Percentiles rank a stretch among this genome's conserved stretches.
These are phyloP conservation scores for Pyrgus malvae DNA, from an alignment of 2,888 invertebrate genomes.

Conservation along the genomic window DNA sequence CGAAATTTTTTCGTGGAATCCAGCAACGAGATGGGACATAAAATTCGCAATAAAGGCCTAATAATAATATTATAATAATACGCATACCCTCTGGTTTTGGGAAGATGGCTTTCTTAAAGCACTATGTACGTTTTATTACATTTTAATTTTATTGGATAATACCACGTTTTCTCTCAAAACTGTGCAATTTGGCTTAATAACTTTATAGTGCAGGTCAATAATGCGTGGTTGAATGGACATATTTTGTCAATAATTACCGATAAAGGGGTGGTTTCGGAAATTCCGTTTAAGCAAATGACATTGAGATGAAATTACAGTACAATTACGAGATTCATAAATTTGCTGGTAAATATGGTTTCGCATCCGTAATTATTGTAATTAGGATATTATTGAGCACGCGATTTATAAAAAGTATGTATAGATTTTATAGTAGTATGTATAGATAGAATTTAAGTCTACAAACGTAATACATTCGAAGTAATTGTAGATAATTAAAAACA, in stretches of 20 bases:
- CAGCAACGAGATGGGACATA: constrained; percentile 58
- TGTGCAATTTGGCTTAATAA: constrained; percentile 52
- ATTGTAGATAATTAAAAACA: no score
- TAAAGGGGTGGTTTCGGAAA: constrained; percentile 4
- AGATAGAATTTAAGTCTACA: no score
- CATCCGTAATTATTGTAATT: background rate
- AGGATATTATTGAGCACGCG: no score
- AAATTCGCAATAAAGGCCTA: constrained; percentile 64
- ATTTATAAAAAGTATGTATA: no score
- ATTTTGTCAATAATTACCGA: constrained; percentile 3
- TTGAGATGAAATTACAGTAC: constrained; percentile 1
- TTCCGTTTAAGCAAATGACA: constrained; percentile 22
- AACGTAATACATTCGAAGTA: no score
- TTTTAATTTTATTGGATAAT: constrained; percentile 74
- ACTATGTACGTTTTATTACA: constrained; percentile 56
- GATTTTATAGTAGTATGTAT: no score
- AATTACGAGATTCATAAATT: background rate
- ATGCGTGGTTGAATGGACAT: constrained; percentile 1
- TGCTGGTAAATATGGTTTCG: background rate
- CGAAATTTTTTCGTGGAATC: constrained; percentile 53
- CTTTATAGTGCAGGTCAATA: constrained; percentile 50
- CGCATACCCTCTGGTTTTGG: constrained; percentile 57
- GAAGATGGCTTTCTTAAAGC: constrained; percentile 43
- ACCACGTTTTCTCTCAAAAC: constrained; percentile 31
- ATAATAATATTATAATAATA: constrained; percentile 67